Evolutionary conservation across 2,888 invertebrate genomes (phyloP).

Genomic region (Terebella lapidaria): DNA sequence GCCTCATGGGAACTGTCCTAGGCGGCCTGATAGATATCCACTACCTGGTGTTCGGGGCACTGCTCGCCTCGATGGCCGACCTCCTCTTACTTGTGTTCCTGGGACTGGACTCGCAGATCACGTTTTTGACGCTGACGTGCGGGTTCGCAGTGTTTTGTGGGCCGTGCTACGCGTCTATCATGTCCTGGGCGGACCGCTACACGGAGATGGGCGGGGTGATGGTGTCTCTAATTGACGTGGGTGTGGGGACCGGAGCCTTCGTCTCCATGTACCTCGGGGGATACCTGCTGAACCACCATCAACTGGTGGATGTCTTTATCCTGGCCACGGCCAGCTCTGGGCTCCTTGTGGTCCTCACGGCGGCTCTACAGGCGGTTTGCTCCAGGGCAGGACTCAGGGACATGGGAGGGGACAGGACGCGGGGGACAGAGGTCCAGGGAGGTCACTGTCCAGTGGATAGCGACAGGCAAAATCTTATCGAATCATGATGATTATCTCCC

Average conservation of each 20-base stretch:
- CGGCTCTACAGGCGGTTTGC: too few species aligned
- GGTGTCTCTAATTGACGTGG: background rate
- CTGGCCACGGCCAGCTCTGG: too few species aligned
- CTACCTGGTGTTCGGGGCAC: background rate
- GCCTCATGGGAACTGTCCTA: background rate
- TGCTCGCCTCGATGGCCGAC: background rate
- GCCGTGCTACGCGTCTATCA: background rate
- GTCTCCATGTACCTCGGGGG: background rate
- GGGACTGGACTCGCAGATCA: background rate
- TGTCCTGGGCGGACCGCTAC: slow-evolving; percentile 1
- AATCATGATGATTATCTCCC: too few species aligned
- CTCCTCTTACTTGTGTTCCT: background rate
- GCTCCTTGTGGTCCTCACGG: too few species aligned
- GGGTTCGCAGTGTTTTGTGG: background rate
- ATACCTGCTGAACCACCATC: too few species aligned
- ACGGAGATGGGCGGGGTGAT: background rate
- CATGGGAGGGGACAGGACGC: too few species aligned
- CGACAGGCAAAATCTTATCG: too few species aligned
- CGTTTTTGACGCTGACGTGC: background rate
- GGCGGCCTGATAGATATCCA: background rate
- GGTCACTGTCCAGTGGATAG: too few species aligned
- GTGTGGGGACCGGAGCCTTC: background rate
- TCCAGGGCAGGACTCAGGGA: too few species aligned
- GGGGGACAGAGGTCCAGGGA: too few species aligned
- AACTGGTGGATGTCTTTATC: too few species aligned